Evolutionary conservation across 2,113 vertebrate species (phyloP).

Genomic region (Alouatta palliata): DNA sequence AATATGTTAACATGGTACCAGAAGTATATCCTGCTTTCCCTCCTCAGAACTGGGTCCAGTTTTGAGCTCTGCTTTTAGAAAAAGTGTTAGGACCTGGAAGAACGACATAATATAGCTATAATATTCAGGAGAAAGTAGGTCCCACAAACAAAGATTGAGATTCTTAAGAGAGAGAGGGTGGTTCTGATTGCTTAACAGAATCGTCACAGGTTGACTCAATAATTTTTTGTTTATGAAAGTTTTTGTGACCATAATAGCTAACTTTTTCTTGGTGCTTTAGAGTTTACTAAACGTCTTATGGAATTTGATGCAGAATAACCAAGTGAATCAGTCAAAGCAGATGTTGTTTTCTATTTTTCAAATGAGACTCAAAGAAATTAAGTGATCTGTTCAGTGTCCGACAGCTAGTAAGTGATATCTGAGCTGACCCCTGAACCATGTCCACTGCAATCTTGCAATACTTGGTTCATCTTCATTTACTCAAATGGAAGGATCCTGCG

Average conservation of each 20-base stretch:
- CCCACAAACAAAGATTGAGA: not conserved
- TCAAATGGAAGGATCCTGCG: not conserved
- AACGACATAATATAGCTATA: not conserved
- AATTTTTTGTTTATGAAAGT: not conserved
- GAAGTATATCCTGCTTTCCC: not conserved
- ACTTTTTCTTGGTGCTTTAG: not conserved
- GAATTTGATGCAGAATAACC: not conserved
- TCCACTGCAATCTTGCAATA: not conserved
- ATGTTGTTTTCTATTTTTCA: constrained; percentile 3
- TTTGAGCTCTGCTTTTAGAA: not conserved
- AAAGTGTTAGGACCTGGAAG: not conserved
- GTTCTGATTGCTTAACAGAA: not conserved
- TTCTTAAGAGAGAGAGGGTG: not conserved
- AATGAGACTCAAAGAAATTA: not conserved
- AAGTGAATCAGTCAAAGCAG: not conserved
- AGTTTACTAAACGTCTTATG: not conserved
- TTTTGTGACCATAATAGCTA: not conserved
- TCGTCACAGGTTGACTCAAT: not conserved
- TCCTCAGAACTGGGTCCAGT: not conserved
- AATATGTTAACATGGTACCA: not conserved
- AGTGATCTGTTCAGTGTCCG: not conserved
- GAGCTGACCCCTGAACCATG: not conserved
- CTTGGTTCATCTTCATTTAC: not conserved
- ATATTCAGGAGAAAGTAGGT: not conserved
- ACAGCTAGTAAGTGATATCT: not conserved